These are phyloP conservation scores for Empis livida DNA, from an alignment of 2,888 invertebrate species.

Conservation along the genomic window DNA sequence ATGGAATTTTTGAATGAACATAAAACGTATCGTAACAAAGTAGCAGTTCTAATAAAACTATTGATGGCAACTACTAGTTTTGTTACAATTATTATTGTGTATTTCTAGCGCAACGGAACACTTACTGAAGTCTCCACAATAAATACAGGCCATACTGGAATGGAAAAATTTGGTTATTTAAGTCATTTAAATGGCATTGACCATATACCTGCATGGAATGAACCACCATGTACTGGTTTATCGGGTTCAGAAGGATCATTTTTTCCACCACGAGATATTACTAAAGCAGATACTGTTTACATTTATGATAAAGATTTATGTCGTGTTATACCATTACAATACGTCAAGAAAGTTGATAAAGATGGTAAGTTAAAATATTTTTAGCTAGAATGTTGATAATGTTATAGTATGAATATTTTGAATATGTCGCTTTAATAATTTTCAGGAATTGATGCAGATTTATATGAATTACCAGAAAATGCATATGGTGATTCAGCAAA, in stretches of 20 bases:
- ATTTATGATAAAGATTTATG: constrained; percentile 82
- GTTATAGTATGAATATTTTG: no score
- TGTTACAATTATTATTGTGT: no score
- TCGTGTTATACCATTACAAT: constrained; percentile 61
- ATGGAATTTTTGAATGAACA: no score
- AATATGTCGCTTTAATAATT: constrained; percentile 6
- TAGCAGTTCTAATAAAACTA: no score
- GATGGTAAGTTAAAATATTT: constrained; percentile 43
- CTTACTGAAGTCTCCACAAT: constrained; percentile 68
- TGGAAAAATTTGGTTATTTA: constrained; percentile 69
- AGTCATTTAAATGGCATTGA: constrained; percentile 64
- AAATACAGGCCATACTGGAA: constrained; percentile 56
- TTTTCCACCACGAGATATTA: constrained; percentile 64
- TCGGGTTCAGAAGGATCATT: constrained; percentile 68
- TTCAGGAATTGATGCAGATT: constrained; percentile 54
- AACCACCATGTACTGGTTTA: constrained; percentile 58
- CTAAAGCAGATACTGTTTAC: constrained; percentile 54
- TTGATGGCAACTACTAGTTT: no score
- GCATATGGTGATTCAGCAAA: constrained; percentile 55
- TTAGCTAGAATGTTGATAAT: no score
- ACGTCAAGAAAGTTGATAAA: constrained; percentile 53
- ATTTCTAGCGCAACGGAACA: constrained; percentile 60
- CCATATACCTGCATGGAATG: constrained; percentile 61
- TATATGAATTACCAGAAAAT: constrained; percentile 57
- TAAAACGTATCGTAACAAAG: no score